Evolutionary conservation across 2,888 invertebrate species (phyloP), one percentile per base, ranked within the genome.

Genomic region (Pristionchus mayeri): DNA sequence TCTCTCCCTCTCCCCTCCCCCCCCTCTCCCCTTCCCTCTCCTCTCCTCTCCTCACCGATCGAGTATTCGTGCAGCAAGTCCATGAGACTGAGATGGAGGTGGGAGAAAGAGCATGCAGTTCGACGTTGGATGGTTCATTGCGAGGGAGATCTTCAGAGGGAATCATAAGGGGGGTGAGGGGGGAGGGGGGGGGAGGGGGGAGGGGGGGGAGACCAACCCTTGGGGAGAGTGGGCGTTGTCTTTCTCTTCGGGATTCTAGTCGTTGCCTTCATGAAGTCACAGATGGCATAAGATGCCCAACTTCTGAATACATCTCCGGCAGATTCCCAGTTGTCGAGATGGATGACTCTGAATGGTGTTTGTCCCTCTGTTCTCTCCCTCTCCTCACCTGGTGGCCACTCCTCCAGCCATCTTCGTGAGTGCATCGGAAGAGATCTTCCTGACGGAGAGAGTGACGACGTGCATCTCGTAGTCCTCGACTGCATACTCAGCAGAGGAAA

Each of bases 31-130:
- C 76, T 88, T 81, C 63, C n/a, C 44, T 44, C 44, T 6, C 13
- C 13, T 34, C 34, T 63, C 13, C 21, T 50, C 13, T 2, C 76
- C 88, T 81, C 63, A 90, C 90, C 37, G 89, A 89, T 89, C 89
- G 89, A 86, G 89, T 89, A 81, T 91, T 91, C n/a, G 91, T 91
- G 78, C 91, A 91, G 85, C 91, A 91, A 21, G 90, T 91, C 91
- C 91, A 91, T 1, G 90, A 88, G 60, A 91, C 91, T 0, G 88
- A 87, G 40, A 91, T 84, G 11, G 91, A 89, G 7, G 86, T 87
- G 18, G 91, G 90, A 4, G 89, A 88, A 2, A 90, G 79, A n/a
- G 91, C 88, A 16, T 86, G 86, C 44, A 91, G 84, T 71, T 90
- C 89, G n/a, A 91, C 89, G 78, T 91, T 90, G 2, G 90, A 86